A percentile compares a stretch with the other conserved stretches of the same genome.
phyloP scores from a whole-genome alignment of 1,140 invertebrate species.

The Thereuonema tuberculata region DNA sequence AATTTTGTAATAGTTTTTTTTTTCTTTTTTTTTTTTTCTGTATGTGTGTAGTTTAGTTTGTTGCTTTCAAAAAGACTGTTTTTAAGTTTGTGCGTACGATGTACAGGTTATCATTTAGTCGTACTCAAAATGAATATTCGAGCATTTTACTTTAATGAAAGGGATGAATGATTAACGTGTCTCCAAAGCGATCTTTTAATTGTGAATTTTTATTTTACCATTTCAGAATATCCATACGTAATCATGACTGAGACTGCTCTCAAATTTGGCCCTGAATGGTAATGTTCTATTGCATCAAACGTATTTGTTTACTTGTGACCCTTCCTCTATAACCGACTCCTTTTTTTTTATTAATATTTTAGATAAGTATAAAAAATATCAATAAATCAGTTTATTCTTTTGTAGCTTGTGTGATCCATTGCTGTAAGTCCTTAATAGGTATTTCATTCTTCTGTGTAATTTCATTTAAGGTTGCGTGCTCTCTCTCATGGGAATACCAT shows the following conservation, averaged over 20 bases:
- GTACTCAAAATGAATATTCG: no score
- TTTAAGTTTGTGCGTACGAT: background rate
- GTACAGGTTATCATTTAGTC: background rate
- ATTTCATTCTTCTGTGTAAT: no score
- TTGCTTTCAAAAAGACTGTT: background rate
- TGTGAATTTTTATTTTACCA: background rate
- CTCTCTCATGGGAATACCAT: constrained; percentile 32
- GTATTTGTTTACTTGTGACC: background rate
- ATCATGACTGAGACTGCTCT: constrained; percentile 29
- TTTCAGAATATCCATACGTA: background rate
- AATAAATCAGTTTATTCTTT: background rate
- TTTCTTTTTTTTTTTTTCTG: no score
- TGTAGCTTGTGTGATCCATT: constrained; percentile 1
- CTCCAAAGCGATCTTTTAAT: background rate
- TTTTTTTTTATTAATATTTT: background rate
- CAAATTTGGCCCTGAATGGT: constrained; percentile 41
- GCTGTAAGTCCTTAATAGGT: background rate
- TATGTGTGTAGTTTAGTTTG: no score
- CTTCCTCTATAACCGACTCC: background rate
- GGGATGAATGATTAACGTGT: no score
- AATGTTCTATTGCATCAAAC: constrained; percentile 3
- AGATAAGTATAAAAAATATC: background rate
- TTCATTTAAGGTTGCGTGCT: constrained; percentile 30
- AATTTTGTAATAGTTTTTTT: no score
- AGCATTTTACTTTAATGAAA: no score